These are phyloP conservation scores for Battus philenor DNA, from an alignment of 1,140 invertebrate species.

Conservation along the genomic window DNA sequence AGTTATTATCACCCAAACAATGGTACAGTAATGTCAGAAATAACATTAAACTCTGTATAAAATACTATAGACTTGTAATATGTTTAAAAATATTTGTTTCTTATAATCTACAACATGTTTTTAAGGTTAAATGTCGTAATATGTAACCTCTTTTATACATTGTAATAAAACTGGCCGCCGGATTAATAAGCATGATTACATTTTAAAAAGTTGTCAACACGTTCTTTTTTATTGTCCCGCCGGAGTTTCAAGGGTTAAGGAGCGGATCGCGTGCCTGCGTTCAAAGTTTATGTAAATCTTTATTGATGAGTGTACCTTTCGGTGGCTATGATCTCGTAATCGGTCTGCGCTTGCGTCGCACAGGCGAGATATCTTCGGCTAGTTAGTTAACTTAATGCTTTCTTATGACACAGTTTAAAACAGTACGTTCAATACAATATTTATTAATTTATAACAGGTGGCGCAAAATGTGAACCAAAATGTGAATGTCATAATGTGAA, in stretches of 20 bases:
- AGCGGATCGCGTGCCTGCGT: conserved; percentile 2
- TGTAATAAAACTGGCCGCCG: neutral
- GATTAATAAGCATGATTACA: neutral
- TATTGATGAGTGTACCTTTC: conserved; percentile 1
- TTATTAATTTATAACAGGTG: no score
- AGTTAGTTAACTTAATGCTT: conserved; percentile 4
- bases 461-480: no score
- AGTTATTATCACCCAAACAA: no score
- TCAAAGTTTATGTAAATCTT: conserved; percentile 8
- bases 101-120: no score
- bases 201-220: conserved; percentile 10
- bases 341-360: conserved; percentile 10
- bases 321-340: conserved; percentile 11
- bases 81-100: no score
- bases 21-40: no score
- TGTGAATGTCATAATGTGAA: no score
- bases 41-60: no score
- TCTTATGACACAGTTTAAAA: neutral
- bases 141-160: no score
- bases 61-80: no score
- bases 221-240: neutral
- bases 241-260: neutral
- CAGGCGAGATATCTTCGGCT: conserved; percentile 8
- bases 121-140: no score
- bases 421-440: no score